phyloP scores from a whole-genome alignment of 1,140 invertebrate genomes.

The Mycetomoellerius zeteki region DNA sequence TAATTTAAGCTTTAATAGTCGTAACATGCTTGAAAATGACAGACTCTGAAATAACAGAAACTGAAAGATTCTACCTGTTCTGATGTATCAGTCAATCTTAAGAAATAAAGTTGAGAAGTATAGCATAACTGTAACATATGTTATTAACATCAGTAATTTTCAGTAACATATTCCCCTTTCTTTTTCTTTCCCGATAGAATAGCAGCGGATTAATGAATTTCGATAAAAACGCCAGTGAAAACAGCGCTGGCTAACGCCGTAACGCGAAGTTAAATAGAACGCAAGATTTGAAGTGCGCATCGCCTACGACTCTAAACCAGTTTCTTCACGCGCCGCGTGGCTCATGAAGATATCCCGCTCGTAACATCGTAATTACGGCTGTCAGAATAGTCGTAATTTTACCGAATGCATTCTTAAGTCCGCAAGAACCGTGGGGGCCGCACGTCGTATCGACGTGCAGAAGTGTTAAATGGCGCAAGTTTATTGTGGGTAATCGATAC shows the following conservation, averaged over 20 bases:
- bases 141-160: background rate
- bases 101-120: background rate
- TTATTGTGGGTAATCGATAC: conserved; percentile 61
- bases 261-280: conserved; percentile 18
- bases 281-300: conserved; percentile 26
- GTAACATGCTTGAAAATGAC: background rate
- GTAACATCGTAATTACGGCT: conserved; percentile 67
- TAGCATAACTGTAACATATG: background rate
- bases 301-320: conserved; percentile 66
- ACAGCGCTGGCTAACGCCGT: background rate
- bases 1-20: background rate
- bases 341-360: conserved; percentile 68
- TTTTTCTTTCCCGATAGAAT: background rate
- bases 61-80: background rate
- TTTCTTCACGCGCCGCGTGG: conserved; percentile 35
- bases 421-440: background rate
- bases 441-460: conserved; percentile 32
- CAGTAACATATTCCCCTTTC: background rate
- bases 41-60: too few relatives aligned
- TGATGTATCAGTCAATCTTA: background rate
- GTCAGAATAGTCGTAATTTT: conserved; percentile 61
- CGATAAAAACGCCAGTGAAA: background rate
- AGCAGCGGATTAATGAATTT: conserved; percentile 18
- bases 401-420: conserved; percentile 38
- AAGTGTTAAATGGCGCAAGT: conserved; percentile 64